Evolutionary conservation across 2,113 vertebrate species (phyloP).

Genomic region (Jacana jacana): DNA sequence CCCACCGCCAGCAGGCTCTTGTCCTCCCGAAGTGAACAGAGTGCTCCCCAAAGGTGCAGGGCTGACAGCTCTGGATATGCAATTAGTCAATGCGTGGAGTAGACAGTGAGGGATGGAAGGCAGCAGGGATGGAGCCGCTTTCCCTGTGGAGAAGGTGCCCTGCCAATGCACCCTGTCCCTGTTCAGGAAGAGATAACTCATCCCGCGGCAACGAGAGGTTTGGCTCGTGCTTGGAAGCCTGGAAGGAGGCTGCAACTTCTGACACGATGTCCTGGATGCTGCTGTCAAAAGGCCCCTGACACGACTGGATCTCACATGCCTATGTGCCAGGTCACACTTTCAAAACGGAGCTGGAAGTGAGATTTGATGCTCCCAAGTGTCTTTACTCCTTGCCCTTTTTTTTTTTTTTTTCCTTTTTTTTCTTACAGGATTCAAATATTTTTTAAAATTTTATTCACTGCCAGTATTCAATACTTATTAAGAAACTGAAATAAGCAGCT

Average conservation of each 20-base stretch:
- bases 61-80: neutral
- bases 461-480: neutral
- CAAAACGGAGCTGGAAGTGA: neutral
- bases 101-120: neutral
- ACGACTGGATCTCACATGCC: neutral
- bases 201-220: fast-evolving
- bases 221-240: neutral
- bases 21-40: neutral
- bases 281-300: neutral
- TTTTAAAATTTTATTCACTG: neutral
- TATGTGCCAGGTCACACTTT: neutral
- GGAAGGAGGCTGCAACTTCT: slow-evolving; percentile 24
- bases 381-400: neutral
- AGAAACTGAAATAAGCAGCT: neutral
- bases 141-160: neutral
- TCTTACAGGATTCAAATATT: neutral
- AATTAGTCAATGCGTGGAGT: neutral
- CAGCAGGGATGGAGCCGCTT: neutral
- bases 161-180: neutral
- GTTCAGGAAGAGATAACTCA: neutral
- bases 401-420: no score
- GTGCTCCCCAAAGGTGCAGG: neutral
- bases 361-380: neutral
- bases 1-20: neutral
- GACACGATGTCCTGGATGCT: neutral